Evolutionary conservation across 2,888 invertebrate genomes (phyloP).

Genomic region (Tyria jacobaeae): DNA sequence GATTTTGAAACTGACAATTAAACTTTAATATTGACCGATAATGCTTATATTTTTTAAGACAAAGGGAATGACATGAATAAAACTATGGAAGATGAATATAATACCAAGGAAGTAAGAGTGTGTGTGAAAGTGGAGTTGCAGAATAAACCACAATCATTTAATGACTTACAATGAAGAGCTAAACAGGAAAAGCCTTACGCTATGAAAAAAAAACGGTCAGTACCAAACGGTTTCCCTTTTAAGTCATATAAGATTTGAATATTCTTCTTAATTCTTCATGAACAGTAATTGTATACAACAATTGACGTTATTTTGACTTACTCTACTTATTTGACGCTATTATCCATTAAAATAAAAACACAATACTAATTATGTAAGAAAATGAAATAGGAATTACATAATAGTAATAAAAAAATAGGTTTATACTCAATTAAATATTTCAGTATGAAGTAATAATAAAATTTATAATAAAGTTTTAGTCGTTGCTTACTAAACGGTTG

Average conservation of each 20-base stretch:
- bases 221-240: neutral
- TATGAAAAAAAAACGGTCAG: no score
- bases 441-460: neutral
- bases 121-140: no score
- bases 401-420: conserved; percentile 7
- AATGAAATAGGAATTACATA: conserved; percentile 10
- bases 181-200: no score
- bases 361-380: conserved; percentile 1
- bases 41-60: no score
- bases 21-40: no score
- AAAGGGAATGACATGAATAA: no score
- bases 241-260: neutral
- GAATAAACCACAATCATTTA: no score
- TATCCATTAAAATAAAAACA: conserved; percentile 6
- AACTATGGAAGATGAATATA: no score
- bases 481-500: neutral
- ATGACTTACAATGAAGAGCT: no score
- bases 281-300: neutral
- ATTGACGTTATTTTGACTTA: conserved; percentile 1
- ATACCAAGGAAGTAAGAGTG: no score
- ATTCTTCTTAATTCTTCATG: no score
- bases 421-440: conserved; percentile 5
- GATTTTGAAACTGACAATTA: no score
- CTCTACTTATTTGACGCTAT: neutral
- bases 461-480: neutral